Evolutionary conservation across 2,113 vertebrate species (phyloP), one percentile per base, ranked within the genome.

Genomic region (Gorsachius goisagi): DNA sequence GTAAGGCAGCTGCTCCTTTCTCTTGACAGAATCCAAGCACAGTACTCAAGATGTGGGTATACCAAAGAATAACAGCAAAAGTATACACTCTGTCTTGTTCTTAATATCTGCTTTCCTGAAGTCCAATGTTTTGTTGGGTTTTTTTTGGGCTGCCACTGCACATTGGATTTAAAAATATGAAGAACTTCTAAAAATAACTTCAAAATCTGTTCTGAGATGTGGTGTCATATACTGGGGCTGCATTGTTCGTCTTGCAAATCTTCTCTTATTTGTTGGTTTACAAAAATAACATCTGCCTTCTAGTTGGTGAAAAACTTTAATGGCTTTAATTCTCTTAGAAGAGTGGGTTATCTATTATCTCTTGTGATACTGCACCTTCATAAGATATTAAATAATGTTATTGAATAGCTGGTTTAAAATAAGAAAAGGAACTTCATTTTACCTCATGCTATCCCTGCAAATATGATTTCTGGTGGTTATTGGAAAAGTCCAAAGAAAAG

Each of bases 201-300:
- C 3, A 77, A 84, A 74, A 82, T 66, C 3, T 69, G 6, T 85
- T 94, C 23, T 75, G 39, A 73, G 19, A 47, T 74, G 9, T 52
- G 15, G 2, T 80, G 15, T 4, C 5, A 3, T 32, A 9, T 26
- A n/a, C 5, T 56, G 8, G 10, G 3, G 3, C 9, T 49, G 7
- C 19, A n/a, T 15, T 55, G 5, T 10, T 66, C 9, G 9, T 72
- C 60, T 60, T 2, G 1, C 8, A 72, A 89, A 16, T 19, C 62
- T 53, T 81, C 66, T 11, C 28, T 44, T 74, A 13, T 55, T 67
- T 63, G 2, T 44, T 63, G 9, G 2, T 41, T 79, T 28, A 56
- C 15, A 37, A 35, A 62, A 32, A 23, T 37, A 44, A 32, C 6
- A 23, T 1, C 20, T 81, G 18, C 11, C 10, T 63, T 72, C 71